Evolutionary conservation across 2,888 invertebrate genomes (phyloP).

Genomic region (Sesamia inferens): DNA sequence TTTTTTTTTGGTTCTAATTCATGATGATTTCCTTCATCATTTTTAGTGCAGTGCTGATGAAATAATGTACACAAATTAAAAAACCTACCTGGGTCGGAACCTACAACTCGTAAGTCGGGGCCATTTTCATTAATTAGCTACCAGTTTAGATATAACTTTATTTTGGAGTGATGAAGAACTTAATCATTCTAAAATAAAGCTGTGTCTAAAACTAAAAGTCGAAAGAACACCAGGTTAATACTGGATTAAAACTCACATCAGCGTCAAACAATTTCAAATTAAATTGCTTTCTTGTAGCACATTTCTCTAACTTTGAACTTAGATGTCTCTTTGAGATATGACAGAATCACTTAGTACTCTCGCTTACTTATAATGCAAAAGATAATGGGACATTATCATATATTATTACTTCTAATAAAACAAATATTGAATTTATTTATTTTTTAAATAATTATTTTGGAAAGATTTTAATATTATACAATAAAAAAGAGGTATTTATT

Average conservation of each 20-base stretch:
- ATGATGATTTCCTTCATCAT: too few relatives aligned
- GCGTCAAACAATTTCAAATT: slow-evolving; percentile 4
- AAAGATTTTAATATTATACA: background rate
- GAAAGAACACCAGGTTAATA: background rate
- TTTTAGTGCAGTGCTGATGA: background rate
- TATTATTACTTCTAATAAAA: background rate
- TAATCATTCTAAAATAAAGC: background rate
- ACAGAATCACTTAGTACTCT: slow-evolving; percentile 30
- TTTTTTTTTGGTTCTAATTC: too few relatives aligned
- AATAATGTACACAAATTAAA: background rate
- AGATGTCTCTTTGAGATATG: slow-evolving; percentile 23
- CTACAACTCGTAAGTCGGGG: background rate
- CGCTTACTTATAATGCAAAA: background rate
- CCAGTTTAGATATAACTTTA: background rate
- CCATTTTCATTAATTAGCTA: background rate
- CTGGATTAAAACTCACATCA: background rate
- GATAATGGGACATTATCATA: slow-evolving; percentile 13
- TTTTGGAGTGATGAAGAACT: background rate
- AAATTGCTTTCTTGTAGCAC: slow-evolving; percentile 14
- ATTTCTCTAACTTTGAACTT: slow-evolving; percentile 24
- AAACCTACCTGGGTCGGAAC: background rate
- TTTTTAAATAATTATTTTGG: background rate
- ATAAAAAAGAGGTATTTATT: background rate
- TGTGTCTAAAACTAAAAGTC: background rate
- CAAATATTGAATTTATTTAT: background rate